Base-by-base conservation (phyloP, 1,140 invertebrate species). In the Magallana angulata region DNA sequence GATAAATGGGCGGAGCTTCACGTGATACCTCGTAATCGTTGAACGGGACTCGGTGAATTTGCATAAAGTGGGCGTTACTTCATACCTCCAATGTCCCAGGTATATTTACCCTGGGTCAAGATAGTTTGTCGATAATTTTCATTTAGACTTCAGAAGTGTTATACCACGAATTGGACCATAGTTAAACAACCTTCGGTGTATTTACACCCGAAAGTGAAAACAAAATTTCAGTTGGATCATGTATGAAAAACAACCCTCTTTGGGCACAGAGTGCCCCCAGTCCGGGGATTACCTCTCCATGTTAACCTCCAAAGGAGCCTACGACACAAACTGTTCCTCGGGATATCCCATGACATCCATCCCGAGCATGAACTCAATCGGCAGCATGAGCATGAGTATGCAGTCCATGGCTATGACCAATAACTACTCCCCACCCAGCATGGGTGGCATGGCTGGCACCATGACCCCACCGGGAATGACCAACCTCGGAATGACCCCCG, bases 321-420 rank as follows among this genome's bases (percentile, higher is more conserved):
- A 92, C 62, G 92, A 92, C 87, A 68, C 92, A 48, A 84, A 89
- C n/a, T 87, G 91, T 86, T 87, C 91, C 85, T 91, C 85, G 85
- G 89, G 90, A 85, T 91, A 94, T 89, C 90, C 92, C 64, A 94
- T 94, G 92, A 87, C 91, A 4, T 91, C 91, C 57, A 91, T 93
- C 90, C 87, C 90, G 6, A 90, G 90, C n/a, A 93, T 94, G 93
- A 92, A 91, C 82, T 89, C 90, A 14, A 94, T 94, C 90, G 91
- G 92, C 1, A 92, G 91, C 81, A 93, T 94, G 90, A 91, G 92
- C 64, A 76, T 76, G 68, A 76, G 68, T 30, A 76, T 76, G 68
- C 68, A 76, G 24, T 90, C 96, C 80, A 97, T 98, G 95, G 97
- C 97, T 94, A 97, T 97, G 92, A 96, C 96, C 16, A 96, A 96